A percentile compares a stretch with the other conserved stretches of the same genome.
Evolutionary conservation across 2,113 vertebrate species (phyloP).

Genomic region (Melanerpes aurifrons): DNA sequence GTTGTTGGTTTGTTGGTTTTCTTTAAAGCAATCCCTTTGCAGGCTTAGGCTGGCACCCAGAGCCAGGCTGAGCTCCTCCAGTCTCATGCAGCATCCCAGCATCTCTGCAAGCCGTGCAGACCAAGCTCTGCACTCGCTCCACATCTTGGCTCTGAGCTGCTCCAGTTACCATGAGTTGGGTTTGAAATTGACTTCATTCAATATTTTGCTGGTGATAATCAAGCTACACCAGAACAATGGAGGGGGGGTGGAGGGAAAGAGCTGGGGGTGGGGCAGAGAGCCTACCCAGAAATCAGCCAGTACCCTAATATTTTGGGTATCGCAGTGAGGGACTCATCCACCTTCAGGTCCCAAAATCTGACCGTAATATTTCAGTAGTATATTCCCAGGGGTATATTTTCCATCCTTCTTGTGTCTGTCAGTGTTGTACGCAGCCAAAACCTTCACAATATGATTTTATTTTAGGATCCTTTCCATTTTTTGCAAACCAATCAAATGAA

Average conservation of each 20-base stretch:
- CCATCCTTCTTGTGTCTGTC: not conserved
- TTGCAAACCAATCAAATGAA: slow-evolving; percentile 48
- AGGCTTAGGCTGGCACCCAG: not conserved
- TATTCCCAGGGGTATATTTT: not conserved
- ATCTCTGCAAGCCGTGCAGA: accelerated
- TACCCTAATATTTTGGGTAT: accelerated
- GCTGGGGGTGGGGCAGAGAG: too few species aligned
- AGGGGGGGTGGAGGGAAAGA: too few species aligned
- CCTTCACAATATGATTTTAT: slow-evolving; percentile 8
- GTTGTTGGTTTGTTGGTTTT: not conserved
- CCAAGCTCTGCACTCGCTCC: accelerated
- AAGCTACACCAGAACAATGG: accelerated
- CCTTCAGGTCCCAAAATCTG: not conserved
- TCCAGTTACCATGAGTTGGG: not conserved
- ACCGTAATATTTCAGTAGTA: accelerated
- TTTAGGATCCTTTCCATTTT: slow-evolving; percentile 36
- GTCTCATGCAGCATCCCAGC: not conserved
- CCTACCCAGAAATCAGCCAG: not conserved
- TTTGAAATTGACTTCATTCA: not conserved
- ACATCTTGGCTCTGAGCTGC: accelerated
- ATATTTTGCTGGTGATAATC: not conserved
- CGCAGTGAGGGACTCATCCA: not conserved
- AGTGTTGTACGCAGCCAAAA: not conserved
- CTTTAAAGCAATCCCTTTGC: not conserved
- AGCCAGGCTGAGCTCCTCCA: not conserved